These are phyloP conservation scores for Oreamnos americanus DNA, from an alignment of 2,113 vertebrate genomes.

Conservation along the genomic window DNA sequence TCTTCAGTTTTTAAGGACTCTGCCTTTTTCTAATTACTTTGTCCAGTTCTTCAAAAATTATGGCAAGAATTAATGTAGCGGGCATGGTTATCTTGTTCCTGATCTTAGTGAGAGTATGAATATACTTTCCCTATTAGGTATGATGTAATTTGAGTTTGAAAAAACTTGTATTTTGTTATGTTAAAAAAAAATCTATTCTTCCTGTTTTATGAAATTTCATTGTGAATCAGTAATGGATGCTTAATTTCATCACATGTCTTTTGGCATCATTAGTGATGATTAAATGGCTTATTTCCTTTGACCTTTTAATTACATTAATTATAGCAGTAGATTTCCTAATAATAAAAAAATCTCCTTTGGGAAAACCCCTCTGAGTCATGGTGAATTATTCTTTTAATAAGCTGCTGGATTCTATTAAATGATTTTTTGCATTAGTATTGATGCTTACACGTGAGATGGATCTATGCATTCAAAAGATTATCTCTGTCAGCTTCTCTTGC, in stretches of 20 bases:
- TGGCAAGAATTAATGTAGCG: background rate
- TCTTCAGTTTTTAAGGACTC: background rate
- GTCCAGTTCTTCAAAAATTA: background rate
- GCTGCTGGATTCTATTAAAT: background rate
- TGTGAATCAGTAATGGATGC: constrained; percentile 8
- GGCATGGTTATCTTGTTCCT: background rate
- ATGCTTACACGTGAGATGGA: background rate
- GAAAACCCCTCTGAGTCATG: constrained; percentile 50
- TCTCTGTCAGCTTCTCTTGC: background rate
- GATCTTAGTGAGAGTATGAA: background rate
- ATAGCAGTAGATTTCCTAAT: constrained; percentile 41
- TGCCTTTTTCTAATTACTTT: background rate
- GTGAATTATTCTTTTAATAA: constrained; percentile 1
- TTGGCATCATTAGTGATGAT: constrained; percentile 5
- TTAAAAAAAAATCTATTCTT: background rate
- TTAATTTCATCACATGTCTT: constrained; percentile 29
- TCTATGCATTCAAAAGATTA: background rate
- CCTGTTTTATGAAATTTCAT: background rate
- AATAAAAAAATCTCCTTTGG: constrained; percentile 1
- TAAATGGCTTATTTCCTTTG: constrained; percentile 60
- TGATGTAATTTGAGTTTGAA: background rate
- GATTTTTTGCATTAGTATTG: background rate
- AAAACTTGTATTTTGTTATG: background rate
- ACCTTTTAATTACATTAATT: constrained; percentile 47
- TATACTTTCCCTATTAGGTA: background rate